phyloP scores from a whole-genome alignment of 1,140 invertebrate genomes.

The Tetranychus urticae region DNA sequence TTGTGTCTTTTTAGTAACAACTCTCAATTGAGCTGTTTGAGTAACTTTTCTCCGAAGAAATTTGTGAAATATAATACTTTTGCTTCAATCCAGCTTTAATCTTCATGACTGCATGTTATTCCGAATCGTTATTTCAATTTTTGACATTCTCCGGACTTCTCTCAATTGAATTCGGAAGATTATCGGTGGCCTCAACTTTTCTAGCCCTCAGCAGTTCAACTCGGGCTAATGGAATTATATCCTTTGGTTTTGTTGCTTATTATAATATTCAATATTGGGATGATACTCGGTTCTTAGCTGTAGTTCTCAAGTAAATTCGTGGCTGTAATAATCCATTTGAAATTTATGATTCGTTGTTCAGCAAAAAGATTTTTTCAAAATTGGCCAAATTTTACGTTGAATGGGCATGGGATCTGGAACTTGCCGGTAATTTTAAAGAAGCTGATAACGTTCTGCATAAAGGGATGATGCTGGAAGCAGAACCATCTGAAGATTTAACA shows the following conservation, averaged over 20 bases:
- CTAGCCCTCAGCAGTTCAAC: constrained; percentile 8
- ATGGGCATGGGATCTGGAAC: not conserved
- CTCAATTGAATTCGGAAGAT: constrained; percentile 4
- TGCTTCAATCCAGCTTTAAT: constrained; percentile 79
- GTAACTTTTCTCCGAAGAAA: too few species aligned
- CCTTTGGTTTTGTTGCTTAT: constrained; percentile 19
- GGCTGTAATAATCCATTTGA: not conserved
- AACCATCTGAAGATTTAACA: not conserved
- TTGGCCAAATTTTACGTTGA: not conserved
- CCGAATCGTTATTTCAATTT: constrained; percentile 61
- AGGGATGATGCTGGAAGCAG: not conserved
- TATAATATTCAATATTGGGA: not conserved
- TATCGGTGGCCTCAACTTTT: constrained; percentile 5
- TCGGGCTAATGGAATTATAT: constrained; percentile 31
- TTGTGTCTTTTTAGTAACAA: too few species aligned
- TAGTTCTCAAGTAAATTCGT: not conserved
- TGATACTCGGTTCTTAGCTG: not conserved
- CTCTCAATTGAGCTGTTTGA: too few species aligned
- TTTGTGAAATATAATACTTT: too few species aligned
- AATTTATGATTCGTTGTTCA: not conserved
- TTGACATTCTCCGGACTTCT: constrained; percentile 37
- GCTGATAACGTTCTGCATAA: not conserved
- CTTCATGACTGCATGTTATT: constrained; percentile 76
- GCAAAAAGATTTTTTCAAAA: not conserved
- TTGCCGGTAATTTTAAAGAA: not conserved